Evolutionary conservation across 2,888 invertebrate species (phyloP).

Genomic region (Dioctria linearis): DNA sequence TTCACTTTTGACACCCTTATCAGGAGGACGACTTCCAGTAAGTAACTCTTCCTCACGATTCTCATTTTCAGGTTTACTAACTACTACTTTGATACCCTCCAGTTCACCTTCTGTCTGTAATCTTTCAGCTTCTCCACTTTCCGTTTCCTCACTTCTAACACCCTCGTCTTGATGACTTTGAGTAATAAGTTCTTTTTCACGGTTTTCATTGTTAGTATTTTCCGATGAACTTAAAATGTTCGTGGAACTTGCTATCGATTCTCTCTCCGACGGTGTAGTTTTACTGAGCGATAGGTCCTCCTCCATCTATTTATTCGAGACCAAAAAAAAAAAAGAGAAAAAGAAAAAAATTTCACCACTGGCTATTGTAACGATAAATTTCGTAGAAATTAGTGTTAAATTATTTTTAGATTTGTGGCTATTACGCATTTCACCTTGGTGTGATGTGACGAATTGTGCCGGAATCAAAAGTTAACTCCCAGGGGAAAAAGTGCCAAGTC

Average conservation of each 20-base stretch:
- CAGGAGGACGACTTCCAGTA: too few species aligned
- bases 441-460: not conserved
- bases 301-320: conserved; percentile 41
- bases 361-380: conserved; percentile 45
- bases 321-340: conserved; percentile 45
- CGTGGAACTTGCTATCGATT: conserved; percentile 35
- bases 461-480: not conserved
- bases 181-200: conserved; percentile 54
- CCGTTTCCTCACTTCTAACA: not conserved
- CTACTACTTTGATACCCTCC: too few species aligned
- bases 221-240: conserved; percentile 54
- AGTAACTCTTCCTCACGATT: not conserved
- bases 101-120: too few species aligned
- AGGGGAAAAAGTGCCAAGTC: not conserved
- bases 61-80: not conserved
- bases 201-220: conserved; percentile 56
- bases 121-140: not conserved
- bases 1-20: too few species aligned
- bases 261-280: conserved; percentile 5
- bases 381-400: conserved; percentile 40
- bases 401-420: conserved; percentile 46
- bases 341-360: conserved; percentile 44
- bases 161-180: not conserved
- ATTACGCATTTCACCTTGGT: conserved; percentile 55
- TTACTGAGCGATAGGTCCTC: conserved; percentile 20